Evolutionary conservation across 2,888 invertebrate genomes (phyloP).

Genomic region (Drosophila multiciliata): DNA sequence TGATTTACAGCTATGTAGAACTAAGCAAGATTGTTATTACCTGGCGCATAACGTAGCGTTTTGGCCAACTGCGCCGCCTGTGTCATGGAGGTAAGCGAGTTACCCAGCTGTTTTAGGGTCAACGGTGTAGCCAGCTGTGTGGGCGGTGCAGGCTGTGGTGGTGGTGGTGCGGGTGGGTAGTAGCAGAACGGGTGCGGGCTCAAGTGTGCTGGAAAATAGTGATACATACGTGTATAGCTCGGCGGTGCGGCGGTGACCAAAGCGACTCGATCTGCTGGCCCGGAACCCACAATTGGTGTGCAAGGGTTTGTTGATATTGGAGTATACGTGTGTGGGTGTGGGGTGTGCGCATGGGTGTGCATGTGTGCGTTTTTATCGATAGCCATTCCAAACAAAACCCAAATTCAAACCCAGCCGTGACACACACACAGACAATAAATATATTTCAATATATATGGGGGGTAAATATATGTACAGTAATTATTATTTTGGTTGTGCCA

Average conservation of each 20-base stretch:
- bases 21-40: slow-evolving; percentile 67
- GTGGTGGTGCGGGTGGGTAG: slow-evolving; percentile 85
- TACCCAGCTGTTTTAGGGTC: slow-evolving; percentile 84
- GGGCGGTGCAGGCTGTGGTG: slow-evolving; percentile 75
- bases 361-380: slow-evolving; percentile 44
- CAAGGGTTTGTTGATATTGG: slow-evolving; percentile 32
- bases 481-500: slow-evolving; percentile 49
- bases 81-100: slow-evolving; percentile 82
- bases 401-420: slow-evolving; percentile 67
- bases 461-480: slow-evolving; percentile 64
- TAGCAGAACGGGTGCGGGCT: slow-evolving; percentile 86
- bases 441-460: slow-evolving; percentile 37
- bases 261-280: slow-evolving; percentile 87
- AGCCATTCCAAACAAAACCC: slow-evolving; percentile 58
- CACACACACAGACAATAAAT: slow-evolving; percentile 46
- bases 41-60: slow-evolving; percentile 85
- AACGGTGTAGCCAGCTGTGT: slow-evolving; percentile 83
- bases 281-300: slow-evolving; percentile 38
- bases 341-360: slow-evolving; percentile 20
- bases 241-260: slow-evolving; percentile 87
- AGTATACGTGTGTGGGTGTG: slow-evolving; percentile 37
- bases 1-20: slow-evolving; percentile 8
- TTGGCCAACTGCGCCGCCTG: slow-evolving; percentile 85
- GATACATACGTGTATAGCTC: slow-evolving; percentile 88
- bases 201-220: slow-evolving; percentile 87